Conservation (phyloP, 2,113 vertebrate species). For the Azemiops feae region DNA sequence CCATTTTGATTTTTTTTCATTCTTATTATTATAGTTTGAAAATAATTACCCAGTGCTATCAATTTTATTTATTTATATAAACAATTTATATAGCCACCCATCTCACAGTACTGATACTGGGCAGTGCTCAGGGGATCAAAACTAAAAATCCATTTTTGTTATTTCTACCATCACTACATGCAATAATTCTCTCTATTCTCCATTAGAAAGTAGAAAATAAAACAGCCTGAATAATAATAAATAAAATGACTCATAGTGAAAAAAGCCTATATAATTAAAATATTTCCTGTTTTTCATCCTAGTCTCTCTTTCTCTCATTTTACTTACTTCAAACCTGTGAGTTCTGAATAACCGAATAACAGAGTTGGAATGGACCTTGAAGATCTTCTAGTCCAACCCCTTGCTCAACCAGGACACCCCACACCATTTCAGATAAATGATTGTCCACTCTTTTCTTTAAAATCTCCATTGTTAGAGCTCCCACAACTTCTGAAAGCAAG, state of each 20-base stretch:
- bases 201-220: neutral
- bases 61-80: neutral
- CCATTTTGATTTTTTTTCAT: neutral
- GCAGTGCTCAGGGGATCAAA: neutral
- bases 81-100: neutral
- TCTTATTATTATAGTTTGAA: neutral
- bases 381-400: too few relatives aligned
- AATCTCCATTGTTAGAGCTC: neutral
- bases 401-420: too few relatives aligned
- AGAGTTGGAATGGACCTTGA: too few relatives aligned
- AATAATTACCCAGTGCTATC: neutral
- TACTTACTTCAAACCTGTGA: neutral
- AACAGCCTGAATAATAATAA: neutral
- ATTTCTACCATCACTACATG: neutral
- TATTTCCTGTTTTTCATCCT: neutral
- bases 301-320: neutral
- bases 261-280: neutral
- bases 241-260: neutral
- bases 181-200: neutral
- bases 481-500: too few relatives aligned
- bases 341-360: neutral
- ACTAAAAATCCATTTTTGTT: neutral
- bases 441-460: neutral
- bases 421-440: too few relatives aligned
- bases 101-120: neutral